These are phyloP conservation scores for Drosophila tropicalis DNA, from an alignment of 1,140 invertebrate species.

Conservation along the genomic window DNA sequence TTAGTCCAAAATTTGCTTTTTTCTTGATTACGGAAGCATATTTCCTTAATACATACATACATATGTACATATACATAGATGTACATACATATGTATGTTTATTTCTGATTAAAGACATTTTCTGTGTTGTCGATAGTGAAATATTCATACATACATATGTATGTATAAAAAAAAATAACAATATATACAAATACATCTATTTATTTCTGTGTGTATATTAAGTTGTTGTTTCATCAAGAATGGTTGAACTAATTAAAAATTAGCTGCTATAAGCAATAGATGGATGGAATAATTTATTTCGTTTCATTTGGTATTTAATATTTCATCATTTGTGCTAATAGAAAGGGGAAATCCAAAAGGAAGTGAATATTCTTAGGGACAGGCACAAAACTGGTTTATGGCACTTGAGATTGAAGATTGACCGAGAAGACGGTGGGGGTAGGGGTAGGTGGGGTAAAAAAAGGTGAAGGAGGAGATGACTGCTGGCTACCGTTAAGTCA, in stretches of 20 bases:
- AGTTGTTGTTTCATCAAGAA: neutral
- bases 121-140: no score
- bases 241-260: slow-evolving; percentile 12
- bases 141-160: no score
- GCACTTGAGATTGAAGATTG: neutral
- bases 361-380: slow-evolving; percentile 3
- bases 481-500: slow-evolving; percentile 8
- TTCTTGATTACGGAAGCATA: slow-evolving; percentile 11
- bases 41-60: neutral
- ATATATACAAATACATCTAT: neutral
- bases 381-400: neutral
- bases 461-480: no score
- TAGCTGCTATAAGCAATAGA: slow-evolving; percentile 2
- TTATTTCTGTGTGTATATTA: neutral
- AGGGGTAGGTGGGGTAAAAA: no score
- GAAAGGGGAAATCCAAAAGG: neutral
- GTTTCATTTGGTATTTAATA: neutral
- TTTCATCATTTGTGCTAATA: neutral
- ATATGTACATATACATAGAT: neutral
- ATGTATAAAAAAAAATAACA: no score
- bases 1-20: neutral
- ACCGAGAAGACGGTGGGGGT: no score
- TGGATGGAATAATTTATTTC: neutral
- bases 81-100: neutral
- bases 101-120: neutral